Base-by-base conservation (phyloP, 1,140 invertebrate genomes). In the Homarus americanus region DNA sequence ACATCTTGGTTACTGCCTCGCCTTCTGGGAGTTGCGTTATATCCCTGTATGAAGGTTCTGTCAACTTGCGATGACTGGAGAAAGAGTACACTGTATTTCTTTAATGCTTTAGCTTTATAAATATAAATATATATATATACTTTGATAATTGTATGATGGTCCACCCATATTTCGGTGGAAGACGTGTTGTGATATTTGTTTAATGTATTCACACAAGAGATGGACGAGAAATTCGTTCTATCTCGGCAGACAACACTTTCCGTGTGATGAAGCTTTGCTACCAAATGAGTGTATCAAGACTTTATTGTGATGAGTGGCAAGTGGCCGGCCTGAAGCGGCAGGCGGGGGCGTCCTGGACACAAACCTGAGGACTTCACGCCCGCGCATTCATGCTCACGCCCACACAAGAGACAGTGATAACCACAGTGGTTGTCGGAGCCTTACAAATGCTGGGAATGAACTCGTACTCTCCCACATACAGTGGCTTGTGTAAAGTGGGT, bases 21-120 rank as follows among this genome's bases (percentile, higher is more conserved):
- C 82, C 66, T 53, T 85, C 63, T 66, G 40, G 20, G 58, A 36
- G 38, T 40, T 85, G 28, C 17, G 3, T 72, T 20, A 69, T n/a
- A 69, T 32, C 9, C 49, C 28, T 84, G n/a, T 40, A 58, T 66
- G 58, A 40, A 36, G 28, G 34, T 36, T 58, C 36, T 66, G 17
- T 40, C 12, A 58, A 40, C 34, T 63, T 76, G 49, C n/a, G 72
- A 49, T 40, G 40, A 44, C 40, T 75, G 73, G 72, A 87, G 72
- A 75, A 87, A 75, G 34, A 40, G 40, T 49, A 85, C 41, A 84
- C 49, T 38, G 58, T 87, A 87, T 76, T 87, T 87, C 85, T 66
- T 87, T 58, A 87, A 78, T 87, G 85, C 75, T 87, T 87, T 87
- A 87, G 76, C 75, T 87, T 87, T 63, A 82, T 82, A 85, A 49